phyloP scores from a whole-genome alignment of 2,797 vertebrate genomes.

The Xyrichtys novacula region DNA sequence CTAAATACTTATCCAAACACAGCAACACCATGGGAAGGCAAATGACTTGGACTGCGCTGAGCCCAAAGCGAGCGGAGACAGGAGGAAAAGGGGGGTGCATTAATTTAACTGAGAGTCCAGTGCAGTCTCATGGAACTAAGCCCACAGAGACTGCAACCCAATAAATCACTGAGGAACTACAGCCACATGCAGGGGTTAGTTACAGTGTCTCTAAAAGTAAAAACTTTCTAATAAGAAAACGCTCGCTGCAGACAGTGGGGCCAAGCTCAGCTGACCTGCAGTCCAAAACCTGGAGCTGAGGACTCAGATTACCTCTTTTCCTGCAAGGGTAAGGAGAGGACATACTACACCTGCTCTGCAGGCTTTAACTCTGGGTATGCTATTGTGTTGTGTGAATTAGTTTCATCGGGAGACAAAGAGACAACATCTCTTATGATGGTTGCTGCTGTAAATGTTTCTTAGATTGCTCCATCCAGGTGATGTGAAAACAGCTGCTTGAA shows the following conservation, averaged over 20 bases:
- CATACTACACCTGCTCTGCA: background rate
- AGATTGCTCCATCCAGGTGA: background rate
- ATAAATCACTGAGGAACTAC: constrained; percentile 33
- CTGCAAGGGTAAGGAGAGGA: background rate
- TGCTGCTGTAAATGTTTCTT: no score
- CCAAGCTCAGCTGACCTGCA: constrained; percentile 1
- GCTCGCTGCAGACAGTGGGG: constrained; percentile 1
- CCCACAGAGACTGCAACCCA: constrained; percentile 30
- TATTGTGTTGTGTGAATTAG: background rate
- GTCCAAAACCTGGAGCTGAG: constrained; percentile 11
- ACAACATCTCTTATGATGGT: background rate
- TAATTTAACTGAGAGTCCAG: constrained; percentile 42
- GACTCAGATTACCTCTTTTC: background rate
- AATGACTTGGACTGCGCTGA: constrained; percentile 15
- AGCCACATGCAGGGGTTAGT: constrained; percentile 17
- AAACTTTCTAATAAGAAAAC: constrained; percentile 25
- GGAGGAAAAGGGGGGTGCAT: constrained; percentile 19
- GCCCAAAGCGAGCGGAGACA: background rate
- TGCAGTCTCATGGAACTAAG: constrained; percentile 48
- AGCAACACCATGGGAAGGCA: constrained; percentile 6
- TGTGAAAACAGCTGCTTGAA: background rate
- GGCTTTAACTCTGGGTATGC: background rate
- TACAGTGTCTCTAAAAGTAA: constrained; percentile 17
- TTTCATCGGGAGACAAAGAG: background rate
- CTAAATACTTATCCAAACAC: background rate